A percentile compares a stretch with the other conserved stretches of the same genome.
These are phyloP conservation scores for Caenorhabditis drosophilae DNA, from an alignment of 2,888 invertebrate genomes.

Conservation along the genomic window DNA sequence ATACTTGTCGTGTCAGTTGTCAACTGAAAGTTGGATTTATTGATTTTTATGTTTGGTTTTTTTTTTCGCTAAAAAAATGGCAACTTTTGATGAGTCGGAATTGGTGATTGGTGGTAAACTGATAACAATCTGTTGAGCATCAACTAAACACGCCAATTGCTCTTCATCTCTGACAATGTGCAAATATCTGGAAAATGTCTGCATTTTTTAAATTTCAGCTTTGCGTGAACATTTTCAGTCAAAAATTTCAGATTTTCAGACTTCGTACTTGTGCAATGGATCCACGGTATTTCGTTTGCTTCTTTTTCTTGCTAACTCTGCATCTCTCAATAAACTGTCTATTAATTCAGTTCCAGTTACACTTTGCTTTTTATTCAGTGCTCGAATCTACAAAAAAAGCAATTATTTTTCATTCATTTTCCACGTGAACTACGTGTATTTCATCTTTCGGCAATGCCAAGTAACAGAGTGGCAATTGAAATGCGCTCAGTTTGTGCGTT, in stretches of 20 bases:
- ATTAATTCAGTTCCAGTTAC: slow-evolving; percentile 78
- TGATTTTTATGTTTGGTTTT: too few relatives aligned
- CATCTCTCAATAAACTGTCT: slow-evolving; percentile 78
- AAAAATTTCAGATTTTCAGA: too few relatives aligned
- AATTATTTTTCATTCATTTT: not conserved
- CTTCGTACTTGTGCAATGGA: slow-evolving; percentile 79
- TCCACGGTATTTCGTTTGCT: slow-evolving; percentile 83
- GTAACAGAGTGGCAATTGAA: slow-evolving; percentile 76
- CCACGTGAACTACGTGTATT: slow-evolving; percentile 74
- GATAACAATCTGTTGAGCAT: slow-evolving; percentile 77
- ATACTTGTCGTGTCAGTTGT: slow-evolving; percentile 43
- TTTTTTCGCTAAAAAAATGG: too few relatives aligned
- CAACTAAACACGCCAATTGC: slow-evolving; percentile 79
- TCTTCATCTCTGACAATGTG: slow-evolving; percentile 80
- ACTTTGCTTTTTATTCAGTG: slow-evolving; percentile 49
- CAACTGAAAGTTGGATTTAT: slow-evolving; percentile 30
- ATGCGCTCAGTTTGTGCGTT: slow-evolving; percentile 80
- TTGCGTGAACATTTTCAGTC: not conserved
- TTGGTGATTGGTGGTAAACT: slow-evolving; percentile 88
- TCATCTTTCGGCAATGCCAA: slow-evolving; percentile 77
- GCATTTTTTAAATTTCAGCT: not conserved
- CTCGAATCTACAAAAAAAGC: slow-evolving; percentile 41
- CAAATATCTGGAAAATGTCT: slow-evolving; percentile 74
- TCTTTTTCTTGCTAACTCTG: slow-evolving; percentile 81
- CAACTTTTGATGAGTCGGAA: slow-evolving; percentile 81